A percentile compares a stretch with the other conserved stretches of the same genome.
Conservation (phyloP, 2,797 vertebrate genomes). For the Taenioides sp. region DNA sequence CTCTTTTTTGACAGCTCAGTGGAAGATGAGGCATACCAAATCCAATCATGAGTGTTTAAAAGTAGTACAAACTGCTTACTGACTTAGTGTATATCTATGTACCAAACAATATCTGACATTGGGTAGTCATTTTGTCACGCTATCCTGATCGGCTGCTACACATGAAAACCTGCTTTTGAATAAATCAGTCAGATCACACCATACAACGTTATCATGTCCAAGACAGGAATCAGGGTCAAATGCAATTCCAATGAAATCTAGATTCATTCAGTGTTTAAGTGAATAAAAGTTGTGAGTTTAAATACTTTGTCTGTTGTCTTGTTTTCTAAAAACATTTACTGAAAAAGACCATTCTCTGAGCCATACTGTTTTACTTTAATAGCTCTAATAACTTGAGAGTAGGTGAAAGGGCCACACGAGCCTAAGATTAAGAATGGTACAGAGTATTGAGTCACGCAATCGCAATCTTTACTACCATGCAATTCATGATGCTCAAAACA, state of each 20-base stretch:
- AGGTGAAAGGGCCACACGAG: neutral
- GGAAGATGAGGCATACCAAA: slow-evolving; percentile 44
- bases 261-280: slow-evolving; percentile 69
- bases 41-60: slow-evolving; percentile 58
- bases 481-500: no score
- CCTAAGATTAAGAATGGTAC: neutral
- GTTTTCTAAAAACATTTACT: slow-evolving; percentile 8
- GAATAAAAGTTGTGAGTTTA: slow-evolving; percentile 75
- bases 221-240: slow-evolving; percentile 74
- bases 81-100: slow-evolving; percentile 62
- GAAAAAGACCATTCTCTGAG: neutral
- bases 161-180: slow-evolving; percentile 54
- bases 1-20: slow-evolving; percentile 38
- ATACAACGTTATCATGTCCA: slow-evolving; percentile 56
- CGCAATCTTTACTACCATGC: neutral
- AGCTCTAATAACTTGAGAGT: neutral
- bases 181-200: slow-evolving; percentile 30
- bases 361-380: neutral
- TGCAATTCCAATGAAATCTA: slow-evolving; percentile 63
- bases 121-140: slow-evolving; percentile 34
- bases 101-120: slow-evolving; percentile 49
- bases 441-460: neutral
- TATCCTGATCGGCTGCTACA: slow-evolving; percentile 72
- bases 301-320: slow-evolving; percentile 31
- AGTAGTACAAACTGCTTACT: slow-evolving; percentile 31